These are phyloP conservation scores for Rhodeus uyekii DNA, from an alignment of 2,797 vertebrate genomes.

Conservation along the genomic window DNA sequence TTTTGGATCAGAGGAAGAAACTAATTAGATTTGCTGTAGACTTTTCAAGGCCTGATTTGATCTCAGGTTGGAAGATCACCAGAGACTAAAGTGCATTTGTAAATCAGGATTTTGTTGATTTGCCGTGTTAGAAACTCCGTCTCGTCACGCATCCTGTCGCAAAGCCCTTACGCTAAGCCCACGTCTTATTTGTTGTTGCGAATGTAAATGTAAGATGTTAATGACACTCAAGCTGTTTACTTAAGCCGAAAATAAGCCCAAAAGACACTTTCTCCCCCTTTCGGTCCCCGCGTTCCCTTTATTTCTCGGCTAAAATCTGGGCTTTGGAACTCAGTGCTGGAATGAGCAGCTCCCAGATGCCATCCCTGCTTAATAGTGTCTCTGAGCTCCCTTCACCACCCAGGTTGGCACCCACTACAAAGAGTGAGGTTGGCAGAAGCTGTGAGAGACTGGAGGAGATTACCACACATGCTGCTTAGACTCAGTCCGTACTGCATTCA, in stretches of 20 bases:
- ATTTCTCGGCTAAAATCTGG: constrained; percentile 20
- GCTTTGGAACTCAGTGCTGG: constrained; percentile 51
- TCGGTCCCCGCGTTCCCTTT: neutral
- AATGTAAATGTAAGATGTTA: constrained; percentile 41
- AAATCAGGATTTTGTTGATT: constrained; percentile 34
- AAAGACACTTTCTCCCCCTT: constrained; percentile 13
- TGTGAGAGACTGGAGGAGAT: constrained; percentile 45
- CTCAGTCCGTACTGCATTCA: constrained; percentile 69
- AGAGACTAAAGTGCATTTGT: constrained; percentile 42
- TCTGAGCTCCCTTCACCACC: constrained; percentile 38
- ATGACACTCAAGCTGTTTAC: constrained; percentile 41
- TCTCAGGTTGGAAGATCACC: constrained; percentile 54
- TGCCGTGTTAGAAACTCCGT: constrained; percentile 37
- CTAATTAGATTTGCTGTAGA: constrained; percentile 61
- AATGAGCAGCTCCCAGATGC: constrained; percentile 54
- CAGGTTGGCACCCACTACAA: constrained; percentile 62
- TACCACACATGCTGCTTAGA: constrained; percentile 72
- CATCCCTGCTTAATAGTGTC: constrained; percentile 47
- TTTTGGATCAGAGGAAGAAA: constrained; percentile 53
- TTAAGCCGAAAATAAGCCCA: constrained; percentile 33
- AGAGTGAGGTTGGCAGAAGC: constrained; percentile 53
- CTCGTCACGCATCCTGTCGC: constrained; percentile 21
- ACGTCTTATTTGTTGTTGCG: constrained; percentile 27
- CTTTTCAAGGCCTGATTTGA: constrained; percentile 51
- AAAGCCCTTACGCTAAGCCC: constrained; percentile 15